Evolutionary conservation across 2,888 invertebrate species (phyloP).

Genomic region (Hypselothyrea guttata): DNA sequence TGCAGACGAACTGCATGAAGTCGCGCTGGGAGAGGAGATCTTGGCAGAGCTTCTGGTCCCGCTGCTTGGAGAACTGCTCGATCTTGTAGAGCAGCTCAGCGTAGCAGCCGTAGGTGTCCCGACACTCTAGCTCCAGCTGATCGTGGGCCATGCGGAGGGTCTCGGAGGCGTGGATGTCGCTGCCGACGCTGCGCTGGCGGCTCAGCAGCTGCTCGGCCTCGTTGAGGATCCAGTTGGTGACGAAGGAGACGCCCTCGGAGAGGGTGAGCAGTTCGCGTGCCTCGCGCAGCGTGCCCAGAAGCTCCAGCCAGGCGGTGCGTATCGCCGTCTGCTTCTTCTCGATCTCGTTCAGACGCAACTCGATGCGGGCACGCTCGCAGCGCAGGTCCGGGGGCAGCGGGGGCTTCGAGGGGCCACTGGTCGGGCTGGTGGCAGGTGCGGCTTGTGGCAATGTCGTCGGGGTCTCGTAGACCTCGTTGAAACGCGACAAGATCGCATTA

Average conservation of each 20-base stretch:
- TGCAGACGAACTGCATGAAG: conserved; percentile 92
- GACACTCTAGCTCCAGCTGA: conserved; percentile 88
- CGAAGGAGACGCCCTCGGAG: conserved; percentile 87
- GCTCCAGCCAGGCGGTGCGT: conserved; percentile 85
- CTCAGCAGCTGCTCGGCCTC: conserved; percentile 89
- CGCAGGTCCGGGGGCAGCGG: conserved; percentile 85
- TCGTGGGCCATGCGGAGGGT: conserved; percentile 89
- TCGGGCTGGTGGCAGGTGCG: conserved; percentile 24
- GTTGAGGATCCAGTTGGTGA: conserved; percentile 90
- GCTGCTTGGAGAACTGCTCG: conserved; percentile 84
- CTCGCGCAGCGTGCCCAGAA: conserved; percentile 85
- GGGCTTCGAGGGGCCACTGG: conserved; percentile 40
- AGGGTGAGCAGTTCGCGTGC: conserved; percentile 85
- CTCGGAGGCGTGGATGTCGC: conserved; percentile 88
- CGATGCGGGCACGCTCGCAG: conserved; percentile 85
- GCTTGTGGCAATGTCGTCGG: conserved; percentile 35
- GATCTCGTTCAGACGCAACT: conserved; percentile 84
- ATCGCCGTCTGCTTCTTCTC: conserved; percentile 85
- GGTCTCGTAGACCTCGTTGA: conserved; percentile 79
- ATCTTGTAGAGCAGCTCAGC: conserved; percentile 90
- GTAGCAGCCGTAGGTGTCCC: conserved; percentile 90
- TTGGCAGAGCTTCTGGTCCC: conserved; percentile 82
- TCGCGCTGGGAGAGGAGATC: conserved; percentile 89
- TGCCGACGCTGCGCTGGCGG: conserved; percentile 87
- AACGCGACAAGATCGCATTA: conserved; percentile 81